Percentiles rank a stretch among this genome's conserved stretches.
phyloP scores from a whole-genome alignment of 2,888 invertebrate genomes.

The Drosophila ustulata region DNA sequence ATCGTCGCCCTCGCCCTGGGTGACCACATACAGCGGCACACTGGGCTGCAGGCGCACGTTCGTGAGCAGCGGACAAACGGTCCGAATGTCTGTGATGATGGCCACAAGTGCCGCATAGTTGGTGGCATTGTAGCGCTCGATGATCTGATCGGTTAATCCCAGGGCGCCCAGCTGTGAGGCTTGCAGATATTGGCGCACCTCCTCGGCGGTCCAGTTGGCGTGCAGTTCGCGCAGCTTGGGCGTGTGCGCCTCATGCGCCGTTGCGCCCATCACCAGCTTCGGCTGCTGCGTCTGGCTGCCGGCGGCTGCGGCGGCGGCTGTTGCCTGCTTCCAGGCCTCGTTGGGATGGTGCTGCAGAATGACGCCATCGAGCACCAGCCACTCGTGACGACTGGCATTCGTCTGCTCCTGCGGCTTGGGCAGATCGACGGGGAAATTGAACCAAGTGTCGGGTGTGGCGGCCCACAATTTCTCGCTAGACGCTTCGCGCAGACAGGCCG shows the following conservation, averaged over 20 bases:
- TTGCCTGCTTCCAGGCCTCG: conserved; percentile 87
- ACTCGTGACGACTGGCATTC: conserved; percentile 87
- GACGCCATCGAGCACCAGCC: conserved; percentile 91
- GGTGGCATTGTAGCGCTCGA: conserved; percentile 89
- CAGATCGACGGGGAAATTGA: conserved; percentile 87
- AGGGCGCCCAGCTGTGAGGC: conserved; percentile 87
- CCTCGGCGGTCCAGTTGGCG: conserved; percentile 88
- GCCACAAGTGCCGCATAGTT: conserved; percentile 89
- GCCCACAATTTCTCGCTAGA: conserved; percentile 87
- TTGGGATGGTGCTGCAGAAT: conserved; percentile 89
- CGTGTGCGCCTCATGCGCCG: conserved; percentile 90
- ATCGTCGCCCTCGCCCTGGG: conserved; percentile 86
- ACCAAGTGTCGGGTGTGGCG: conserved; percentile 91
- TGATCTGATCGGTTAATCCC: conserved; percentile 88
- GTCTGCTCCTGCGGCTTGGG: conserved; percentile 86
- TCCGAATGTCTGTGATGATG: conserved; percentile 92
- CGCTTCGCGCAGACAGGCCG: conserved; percentile 87
- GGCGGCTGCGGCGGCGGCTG: conserved; percentile 67
- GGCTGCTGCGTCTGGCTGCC: conserved; percentile 72
- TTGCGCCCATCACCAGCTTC: conserved; percentile 89
- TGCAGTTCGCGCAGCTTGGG: conserved; percentile 87
- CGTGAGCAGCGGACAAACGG: conserved; percentile 91
- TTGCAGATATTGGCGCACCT: conserved; percentile 88
- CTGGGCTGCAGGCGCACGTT: conserved; percentile 88
- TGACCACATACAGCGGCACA: conserved; percentile 91